Evolutionary conservation across 1,140 invertebrate species (phyloP), one percentile per base, ranked within the genome.

Genomic region (Drosophila sproati): DNA sequence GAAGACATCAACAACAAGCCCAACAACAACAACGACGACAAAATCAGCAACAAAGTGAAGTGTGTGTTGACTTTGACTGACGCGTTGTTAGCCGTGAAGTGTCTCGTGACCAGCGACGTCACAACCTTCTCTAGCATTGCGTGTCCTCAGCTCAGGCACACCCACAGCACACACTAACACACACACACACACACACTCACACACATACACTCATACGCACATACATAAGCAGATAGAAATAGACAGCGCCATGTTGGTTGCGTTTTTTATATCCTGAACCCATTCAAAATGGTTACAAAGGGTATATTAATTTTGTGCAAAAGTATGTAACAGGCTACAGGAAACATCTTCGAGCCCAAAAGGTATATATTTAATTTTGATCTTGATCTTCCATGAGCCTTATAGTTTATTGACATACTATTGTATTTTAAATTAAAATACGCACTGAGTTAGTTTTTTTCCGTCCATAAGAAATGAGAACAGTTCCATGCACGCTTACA

Each of bases 61-160:
- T 82, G 80, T 88, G 66, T 82, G 83, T 87, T 87, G 82, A 87
- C 82, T 87, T 87, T 87, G 82, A 87, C 82, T 87, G 82, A 87
- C 82, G 82, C 81, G 77, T 80, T 83, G 82, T 87, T 83, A 87
- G 80, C 67, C 77, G 48, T 88, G 77, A 83, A 87, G 85, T 87
- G 82, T 85, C 78, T 78, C 5, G 78, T 34, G 72, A 56, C 64
- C 71, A 47, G 60, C 69, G 50, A 69, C 70, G 55, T 68, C 71
- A 64, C 64, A 48, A 34, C 39, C 56, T n/a, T n/a, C 29, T 41
- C 34, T 71, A 67, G 43, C 73, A 75, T 75, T 71, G 67, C 73
- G 59, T 75, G 67, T 47, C 37, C 59, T 51, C 10, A 20, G 35
- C 20, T 28, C 52, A 37, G 78, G 47, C 81, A 60, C 77, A 69